Evolutionary conservation across 2,113 vertebrate genomes (phyloP).

Genomic region (Limanda limanda): DNA sequence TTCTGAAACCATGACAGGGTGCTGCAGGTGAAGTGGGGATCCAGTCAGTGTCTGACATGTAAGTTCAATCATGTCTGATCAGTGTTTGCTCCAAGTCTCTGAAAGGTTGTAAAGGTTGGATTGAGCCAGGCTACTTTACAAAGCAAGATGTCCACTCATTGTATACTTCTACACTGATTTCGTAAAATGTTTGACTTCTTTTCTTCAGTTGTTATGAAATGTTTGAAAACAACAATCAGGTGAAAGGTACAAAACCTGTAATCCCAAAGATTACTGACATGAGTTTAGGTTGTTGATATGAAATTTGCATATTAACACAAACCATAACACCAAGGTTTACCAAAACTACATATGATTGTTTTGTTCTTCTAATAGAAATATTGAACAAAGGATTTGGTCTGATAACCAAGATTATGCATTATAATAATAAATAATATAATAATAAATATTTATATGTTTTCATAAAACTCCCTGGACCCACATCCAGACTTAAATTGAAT

Average conservation of each 20-base stretch:
- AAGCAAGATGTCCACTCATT: background rate
- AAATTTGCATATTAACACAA: no score
- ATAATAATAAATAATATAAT: no score
- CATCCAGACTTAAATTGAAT: no score
- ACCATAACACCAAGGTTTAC: no score
- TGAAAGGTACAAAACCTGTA: background rate
- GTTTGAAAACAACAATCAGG: background rate
- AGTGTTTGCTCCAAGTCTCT: constrained; percentile 17
- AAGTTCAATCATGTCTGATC: constrained; percentile 31
- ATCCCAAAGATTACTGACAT: background rate
- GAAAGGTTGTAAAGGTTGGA: background rate
- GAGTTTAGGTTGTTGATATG: no score
- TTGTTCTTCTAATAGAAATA: no score
- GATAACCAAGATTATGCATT: no score
- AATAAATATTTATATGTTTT: no score
- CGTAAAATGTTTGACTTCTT: background rate
- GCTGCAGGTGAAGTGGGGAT: constrained; percentile 11
- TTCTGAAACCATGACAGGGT: constrained; percentile 10
- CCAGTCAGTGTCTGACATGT: constrained; percentile 20
- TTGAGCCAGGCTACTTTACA: background rate
- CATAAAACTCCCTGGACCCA: no score
- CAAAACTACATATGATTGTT: no score
- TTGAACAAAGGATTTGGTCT: no score
- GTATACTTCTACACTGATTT: background rate
- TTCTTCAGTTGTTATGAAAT: background rate